These are phyloP conservation scores for Formica aserva DNA, from an alignment of 2,888 invertebrate genomes.

Conservation along the genomic window DNA sequence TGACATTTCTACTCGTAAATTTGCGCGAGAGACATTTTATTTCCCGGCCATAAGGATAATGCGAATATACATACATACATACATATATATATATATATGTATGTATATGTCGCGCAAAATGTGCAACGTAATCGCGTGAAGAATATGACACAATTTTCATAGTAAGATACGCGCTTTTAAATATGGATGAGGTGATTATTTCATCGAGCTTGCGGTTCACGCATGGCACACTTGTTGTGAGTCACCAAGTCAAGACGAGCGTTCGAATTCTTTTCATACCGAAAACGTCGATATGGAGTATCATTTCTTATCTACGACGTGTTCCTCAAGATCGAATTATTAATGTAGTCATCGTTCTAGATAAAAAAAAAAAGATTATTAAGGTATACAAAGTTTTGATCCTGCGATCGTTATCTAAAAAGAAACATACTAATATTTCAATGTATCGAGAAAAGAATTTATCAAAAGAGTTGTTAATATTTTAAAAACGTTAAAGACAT, in stretches of 20 bases:
- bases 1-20: background rate
- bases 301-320: background rate
- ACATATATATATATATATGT: background rate
- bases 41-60: background rate
- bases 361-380: background rate
- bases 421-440: conserved; percentile 9
- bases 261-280: conserved; percentile 71
- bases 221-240: conserved; percentile 74
- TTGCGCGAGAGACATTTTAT: conserved; percentile 5
- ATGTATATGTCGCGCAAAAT: background rate
- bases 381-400: background rate
- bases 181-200: conserved; percentile 73
- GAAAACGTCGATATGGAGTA: conserved; percentile 25
- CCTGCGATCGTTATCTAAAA: background rate
- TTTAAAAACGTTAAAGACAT: too few relatives aligned
- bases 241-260: conserved; percentile 58
- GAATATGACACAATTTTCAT: conserved; percentile 70
- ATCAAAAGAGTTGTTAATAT: too few relatives aligned
- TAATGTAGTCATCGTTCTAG: background rate
- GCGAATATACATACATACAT: background rate
- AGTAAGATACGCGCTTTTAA: conserved; percentile 62
- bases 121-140: conserved; percentile 26
- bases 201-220: conserved; percentile 76
- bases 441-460: background rate
- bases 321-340: background rate